Evolutionary conservation across 2,797 vertebrate species (phyloP).

Genomic region (Mus spretus): DNA sequence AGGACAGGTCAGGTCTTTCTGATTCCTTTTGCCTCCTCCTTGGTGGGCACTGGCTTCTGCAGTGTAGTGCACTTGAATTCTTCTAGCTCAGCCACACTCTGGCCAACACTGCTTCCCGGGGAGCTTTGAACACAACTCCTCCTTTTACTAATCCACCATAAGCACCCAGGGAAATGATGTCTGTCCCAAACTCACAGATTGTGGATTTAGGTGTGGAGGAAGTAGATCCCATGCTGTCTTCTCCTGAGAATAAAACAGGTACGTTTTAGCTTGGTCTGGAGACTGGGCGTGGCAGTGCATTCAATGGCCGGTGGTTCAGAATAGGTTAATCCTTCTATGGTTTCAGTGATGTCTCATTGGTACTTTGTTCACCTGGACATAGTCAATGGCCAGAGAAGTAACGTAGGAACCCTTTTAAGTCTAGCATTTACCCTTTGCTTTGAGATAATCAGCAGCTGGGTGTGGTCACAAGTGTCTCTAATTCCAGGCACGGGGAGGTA

Average conservation of each 20-base stretch:
- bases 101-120: background rate
- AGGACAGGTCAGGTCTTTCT: background rate
- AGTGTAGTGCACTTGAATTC: background rate
- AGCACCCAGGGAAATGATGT: background rate
- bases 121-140: too few species aligned
- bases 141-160: background rate
- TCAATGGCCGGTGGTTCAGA: background rate
- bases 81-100: background rate
- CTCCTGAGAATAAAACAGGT: constrained; percentile 46
- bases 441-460: background rate
- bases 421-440: background rate
- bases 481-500: background rate
- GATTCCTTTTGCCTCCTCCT: background rate
- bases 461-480: background rate
- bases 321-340: background rate
- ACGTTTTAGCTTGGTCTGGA: background rate
- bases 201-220: fast-evolving
- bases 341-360: background rate
- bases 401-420: background rate
- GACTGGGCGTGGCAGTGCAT: background rate
- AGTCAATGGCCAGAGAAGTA: background rate
- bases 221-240: constrained; percentile 75
- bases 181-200: constrained; percentile 44
- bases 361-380: background rate
- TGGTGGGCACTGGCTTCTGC: background rate